phyloP scores from a whole-genome alignment of 2,888 invertebrate species.

The Tinea semifulvella region DNA sequence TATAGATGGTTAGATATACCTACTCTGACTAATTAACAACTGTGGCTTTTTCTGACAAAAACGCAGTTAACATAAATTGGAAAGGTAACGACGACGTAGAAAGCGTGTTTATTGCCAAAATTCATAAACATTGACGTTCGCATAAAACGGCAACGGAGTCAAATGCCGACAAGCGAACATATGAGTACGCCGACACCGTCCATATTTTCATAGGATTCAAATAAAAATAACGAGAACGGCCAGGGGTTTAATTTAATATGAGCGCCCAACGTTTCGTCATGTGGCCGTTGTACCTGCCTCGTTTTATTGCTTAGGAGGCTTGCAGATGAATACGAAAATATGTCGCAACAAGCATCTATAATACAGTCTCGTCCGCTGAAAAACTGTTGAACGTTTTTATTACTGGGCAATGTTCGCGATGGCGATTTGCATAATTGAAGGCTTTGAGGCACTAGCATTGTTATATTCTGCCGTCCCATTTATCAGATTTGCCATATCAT shows the following conservation, averaged over 20 bases:
- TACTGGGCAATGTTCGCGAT: constrained; percentile 56
- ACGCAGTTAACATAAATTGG: constrained; percentile 30
- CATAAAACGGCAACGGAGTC: constrained; percentile 44
- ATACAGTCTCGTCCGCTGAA: constrained; percentile 41
- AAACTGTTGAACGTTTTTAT: constrained; percentile 66
- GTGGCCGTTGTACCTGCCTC: constrained; percentile 48
- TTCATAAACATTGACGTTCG: constrained; percentile 61
- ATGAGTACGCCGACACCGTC: constrained; percentile 44
- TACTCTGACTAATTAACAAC: constrained; percentile 45
- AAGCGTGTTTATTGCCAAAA: constrained; percentile 56
- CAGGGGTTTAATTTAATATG: constrained; percentile 62
- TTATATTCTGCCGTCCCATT: constrained; percentile 65
- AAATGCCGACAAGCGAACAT: constrained; percentile 43
- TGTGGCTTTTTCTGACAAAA: constrained; percentile 16
- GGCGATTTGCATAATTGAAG: constrained; percentile 68
- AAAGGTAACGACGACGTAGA: constrained; percentile 38
- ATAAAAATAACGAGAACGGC: constrained; percentile 62
- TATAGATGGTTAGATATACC: constrained; percentile 30
- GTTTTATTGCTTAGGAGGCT: constrained; percentile 53
- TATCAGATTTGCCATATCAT: constrained; percentile 65
- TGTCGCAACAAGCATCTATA: constrained; percentile 26
- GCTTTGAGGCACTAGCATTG: constrained; percentile 63
- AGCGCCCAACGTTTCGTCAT: constrained; percentile 51
- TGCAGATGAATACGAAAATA: constrained; percentile 47
- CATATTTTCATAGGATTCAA: constrained; percentile 63